A percentile compares a stretch with the other conserved stretches of the same genome.
Conservation (phyloP, 2,888 invertebrate genomes). For the Drosophila melanosoma region DNA sequence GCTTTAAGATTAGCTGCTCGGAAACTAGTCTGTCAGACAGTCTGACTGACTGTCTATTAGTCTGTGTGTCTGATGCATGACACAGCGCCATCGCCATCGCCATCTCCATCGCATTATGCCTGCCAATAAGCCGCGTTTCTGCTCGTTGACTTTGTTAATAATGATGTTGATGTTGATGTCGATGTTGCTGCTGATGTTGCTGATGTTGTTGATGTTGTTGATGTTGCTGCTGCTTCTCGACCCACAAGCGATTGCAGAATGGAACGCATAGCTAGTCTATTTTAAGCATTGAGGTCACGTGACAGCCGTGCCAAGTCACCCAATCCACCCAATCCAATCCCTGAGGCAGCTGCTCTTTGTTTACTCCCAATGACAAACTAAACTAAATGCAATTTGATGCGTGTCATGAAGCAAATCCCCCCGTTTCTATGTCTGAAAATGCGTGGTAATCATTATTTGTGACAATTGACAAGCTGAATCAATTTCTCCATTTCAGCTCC, state of each 20-base stretch:
- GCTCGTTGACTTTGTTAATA: slow-evolving; percentile 76
- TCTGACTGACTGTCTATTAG: neutral
- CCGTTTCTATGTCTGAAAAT: slow-evolving; percentile 49
- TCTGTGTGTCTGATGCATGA: slow-evolving; percentile 44
- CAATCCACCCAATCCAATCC: neutral
- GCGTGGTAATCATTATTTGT: slow-evolving; percentile 78
- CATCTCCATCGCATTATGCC: slow-evolving; percentile 55
- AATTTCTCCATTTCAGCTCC: slow-evolving; percentile 47
- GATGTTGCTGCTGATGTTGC: slow-evolving; percentile 57
- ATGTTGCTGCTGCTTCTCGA: slow-evolving; percentile 39
- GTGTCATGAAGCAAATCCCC: slow-evolving; percentile 62
- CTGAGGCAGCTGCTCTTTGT: slow-evolving; percentile 33
- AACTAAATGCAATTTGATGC: slow-evolving; percentile 80
- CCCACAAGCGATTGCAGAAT: slow-evolving; percentile 6
- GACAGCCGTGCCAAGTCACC: slow-evolving; percentile 39
- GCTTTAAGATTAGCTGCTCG: slow-evolving; percentile 44
- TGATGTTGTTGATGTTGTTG: slow-evolving; percentile 32
- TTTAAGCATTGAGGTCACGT: slow-evolving; percentile 71
- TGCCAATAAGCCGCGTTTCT: slow-evolving; percentile 54
- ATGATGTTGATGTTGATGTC: slow-evolving; percentile 70
- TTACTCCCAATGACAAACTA: slow-evolving; percentile 61
- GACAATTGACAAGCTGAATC: slow-evolving; percentile 72
- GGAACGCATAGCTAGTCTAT: slow-evolving; percentile 35
- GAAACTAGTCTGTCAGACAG: neutral
- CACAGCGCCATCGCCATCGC: slow-evolving; percentile 56